These are phyloP conservation scores for Protaetia brevitarsis DNA, from an alignment of 1,140 invertebrate species.

Conservation along the genomic window DNA sequence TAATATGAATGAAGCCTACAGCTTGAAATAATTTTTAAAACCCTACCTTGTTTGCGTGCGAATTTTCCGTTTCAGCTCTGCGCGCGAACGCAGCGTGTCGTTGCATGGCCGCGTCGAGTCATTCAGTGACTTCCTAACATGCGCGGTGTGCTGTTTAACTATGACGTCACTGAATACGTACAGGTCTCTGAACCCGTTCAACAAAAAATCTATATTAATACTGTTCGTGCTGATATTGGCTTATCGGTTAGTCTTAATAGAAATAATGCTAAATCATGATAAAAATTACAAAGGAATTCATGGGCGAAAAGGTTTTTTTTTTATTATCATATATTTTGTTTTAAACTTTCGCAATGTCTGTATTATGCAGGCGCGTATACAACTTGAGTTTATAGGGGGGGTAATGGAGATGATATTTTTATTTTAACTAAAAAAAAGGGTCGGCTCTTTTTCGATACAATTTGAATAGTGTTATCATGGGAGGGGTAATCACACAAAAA, in stretches of 20 bases:
- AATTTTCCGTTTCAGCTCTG: background rate
- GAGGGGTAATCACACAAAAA: no score
- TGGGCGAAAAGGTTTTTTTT: background rate
- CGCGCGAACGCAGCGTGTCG: background rate
- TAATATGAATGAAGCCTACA: no score
- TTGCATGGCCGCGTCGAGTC: slow-evolving; percentile 19
- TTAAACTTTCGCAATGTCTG: no score
- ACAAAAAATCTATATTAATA: slow-evolving; percentile 26
- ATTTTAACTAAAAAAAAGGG: no score
- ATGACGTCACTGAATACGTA: slow-evolving; percentile 24
- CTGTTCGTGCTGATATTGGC: slow-evolving; percentile 14
- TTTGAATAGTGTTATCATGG: no score
- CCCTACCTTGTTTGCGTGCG: background rate
- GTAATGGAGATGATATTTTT: no score
- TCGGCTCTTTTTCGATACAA: no score
- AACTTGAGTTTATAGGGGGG: no score
- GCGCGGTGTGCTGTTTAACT: slow-evolving; percentile 13
- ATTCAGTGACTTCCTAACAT: slow-evolving; percentile 21
- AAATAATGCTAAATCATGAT: slow-evolving; percentile 1
- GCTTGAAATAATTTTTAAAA: no score
- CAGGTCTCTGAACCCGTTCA: slow-evolving; percentile 24
- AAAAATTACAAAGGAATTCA: background rate
- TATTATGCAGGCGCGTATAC: no score
- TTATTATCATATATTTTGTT: no score
- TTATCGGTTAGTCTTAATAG: slow-evolving; percentile 23